Evolutionary conservation across 2,113 vertebrate species (phyloP).

Genomic region (Gymnorhina tibicen): DNA sequence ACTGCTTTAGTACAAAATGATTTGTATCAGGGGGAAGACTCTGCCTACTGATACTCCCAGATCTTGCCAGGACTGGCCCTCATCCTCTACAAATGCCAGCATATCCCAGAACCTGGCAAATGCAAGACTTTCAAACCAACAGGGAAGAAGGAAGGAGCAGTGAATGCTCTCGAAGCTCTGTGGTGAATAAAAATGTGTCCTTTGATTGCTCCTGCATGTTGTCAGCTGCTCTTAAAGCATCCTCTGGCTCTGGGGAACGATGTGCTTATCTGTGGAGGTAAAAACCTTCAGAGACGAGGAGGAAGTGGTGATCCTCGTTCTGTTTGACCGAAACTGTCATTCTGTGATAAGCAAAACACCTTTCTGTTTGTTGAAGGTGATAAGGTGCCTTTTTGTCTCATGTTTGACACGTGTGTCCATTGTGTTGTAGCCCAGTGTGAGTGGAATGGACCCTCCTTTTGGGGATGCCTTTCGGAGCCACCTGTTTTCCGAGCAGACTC

Average conservation of each 20-base stretch:
- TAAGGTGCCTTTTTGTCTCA: neutral
- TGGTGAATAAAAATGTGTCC: neutral
- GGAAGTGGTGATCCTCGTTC: neutral
- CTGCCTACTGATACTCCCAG: neutral
- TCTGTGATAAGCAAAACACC: no score
- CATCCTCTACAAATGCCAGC: neutral
- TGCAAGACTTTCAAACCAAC: neutral
- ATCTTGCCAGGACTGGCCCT: neutral
- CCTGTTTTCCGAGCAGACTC: slow-evolving; percentile 93
- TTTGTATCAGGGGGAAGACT: neutral
- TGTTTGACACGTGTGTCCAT: neutral
- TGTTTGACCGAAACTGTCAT: no score
- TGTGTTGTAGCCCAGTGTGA: slow-evolving; percentile 88
- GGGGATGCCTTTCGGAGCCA: slow-evolving; percentile 98
- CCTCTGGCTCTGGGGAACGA: neutral
- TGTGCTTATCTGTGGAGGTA: neutral
- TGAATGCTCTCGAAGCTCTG: neutral
- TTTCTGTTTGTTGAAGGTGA: neutral
- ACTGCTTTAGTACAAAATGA: neutral
- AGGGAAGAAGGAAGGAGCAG: slow-evolving; percentile 6
- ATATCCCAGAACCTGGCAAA: neutral
- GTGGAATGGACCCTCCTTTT: slow-evolving; percentile 98
- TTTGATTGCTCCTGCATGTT: neutral
- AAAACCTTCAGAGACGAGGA: neutral
- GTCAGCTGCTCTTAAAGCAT: neutral